Percentiles rank a stretch among this genome's conserved stretches.
Evolutionary conservation across 1,140 invertebrate genomes (phyloP).

Genomic region (Chelonus insularis): DNA sequence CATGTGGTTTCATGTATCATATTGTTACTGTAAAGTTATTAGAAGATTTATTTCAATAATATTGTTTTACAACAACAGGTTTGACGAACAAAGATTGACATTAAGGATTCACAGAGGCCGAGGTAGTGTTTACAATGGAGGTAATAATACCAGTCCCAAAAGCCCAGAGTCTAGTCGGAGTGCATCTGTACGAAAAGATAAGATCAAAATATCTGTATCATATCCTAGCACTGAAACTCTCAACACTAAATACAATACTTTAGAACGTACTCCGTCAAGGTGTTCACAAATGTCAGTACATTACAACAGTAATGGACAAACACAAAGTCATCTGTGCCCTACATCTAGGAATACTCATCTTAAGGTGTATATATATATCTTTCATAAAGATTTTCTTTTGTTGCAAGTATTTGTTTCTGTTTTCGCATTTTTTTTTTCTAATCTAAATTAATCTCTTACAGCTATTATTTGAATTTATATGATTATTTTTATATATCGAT

Average conservation of each 20-base stretch:
- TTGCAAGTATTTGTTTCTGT: too few species aligned
- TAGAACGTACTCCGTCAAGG: slow-evolving; percentile 51
- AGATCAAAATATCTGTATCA: slow-evolving; percentile 80
- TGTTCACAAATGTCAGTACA: slow-evolving; percentile 53
- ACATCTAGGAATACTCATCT: slow-evolving; percentile 49
- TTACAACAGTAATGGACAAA: slow-evolving; percentile 55
- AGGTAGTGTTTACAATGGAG: slow-evolving; percentile 62
- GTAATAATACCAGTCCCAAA: slow-evolving; percentile 59
- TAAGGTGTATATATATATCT: slow-evolving; percentile 39
- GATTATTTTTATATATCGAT: too few species aligned
- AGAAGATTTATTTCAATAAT: not conserved
- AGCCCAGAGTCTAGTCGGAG: slow-evolving; percentile 47
- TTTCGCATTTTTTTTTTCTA: too few species aligned
- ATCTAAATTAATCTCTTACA: too few species aligned
- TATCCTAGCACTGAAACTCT: slow-evolving; percentile 80
- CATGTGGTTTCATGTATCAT: too few species aligned
- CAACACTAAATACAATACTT: slow-evolving; percentile 57
- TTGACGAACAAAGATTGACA: slow-evolving; percentile 86
- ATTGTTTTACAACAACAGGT: slow-evolving; percentile 49
- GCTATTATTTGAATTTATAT: too few species aligned
- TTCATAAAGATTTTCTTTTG: too few species aligned
- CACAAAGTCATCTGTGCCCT: slow-evolving; percentile 50
- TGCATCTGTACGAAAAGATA: slow-evolving; percentile 66
- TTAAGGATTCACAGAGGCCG: slow-evolving; percentile 87
- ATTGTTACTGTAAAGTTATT: too few species aligned